A percentile compares a stretch with the other conserved stretches of the same genome.
phyloP scores from a whole-genome alignment of 2,888 invertebrate genomes.

The Cerastoderma edule region DNA sequence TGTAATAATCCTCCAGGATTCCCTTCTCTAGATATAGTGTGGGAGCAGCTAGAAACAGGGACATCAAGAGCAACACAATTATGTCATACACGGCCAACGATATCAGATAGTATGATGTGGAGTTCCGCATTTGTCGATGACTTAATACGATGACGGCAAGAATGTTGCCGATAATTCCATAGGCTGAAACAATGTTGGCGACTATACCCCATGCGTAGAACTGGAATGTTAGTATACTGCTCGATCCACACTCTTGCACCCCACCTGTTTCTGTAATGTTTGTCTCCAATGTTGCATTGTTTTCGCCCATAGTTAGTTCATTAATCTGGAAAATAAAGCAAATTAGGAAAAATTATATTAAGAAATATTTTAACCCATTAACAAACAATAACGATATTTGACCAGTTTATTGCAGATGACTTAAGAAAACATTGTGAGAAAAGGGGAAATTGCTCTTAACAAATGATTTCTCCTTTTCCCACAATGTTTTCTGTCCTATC shows the following conservation, averaged over 20 bases:
- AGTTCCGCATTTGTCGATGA: slow-evolving; percentile 95
- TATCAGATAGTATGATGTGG: slow-evolving; percentile 96
- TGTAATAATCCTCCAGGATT: slow-evolving; percentile 91
- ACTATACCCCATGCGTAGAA: slow-evolving; percentile 93
- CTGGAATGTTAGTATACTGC: slow-evolving; percentile 68
- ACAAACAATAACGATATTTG: neutral
- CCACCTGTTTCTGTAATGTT: slow-evolving; percentile 2
- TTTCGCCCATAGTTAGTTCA: slow-evolving; percentile 27
- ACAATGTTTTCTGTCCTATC: too few species aligned
- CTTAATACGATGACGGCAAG: slow-evolving; percentile 81
- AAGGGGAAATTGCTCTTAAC: too few species aligned
- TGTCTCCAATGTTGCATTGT: slow-evolving; percentile 12
- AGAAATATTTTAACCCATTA: neutral
- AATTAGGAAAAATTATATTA: neutral
- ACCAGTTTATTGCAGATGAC: too few species aligned
- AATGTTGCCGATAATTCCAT: slow-evolving; percentile 84
- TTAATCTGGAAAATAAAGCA: slow-evolving; percentile 14
- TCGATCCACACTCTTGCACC: slow-evolving; percentile 36
- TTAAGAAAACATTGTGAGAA: too few species aligned
- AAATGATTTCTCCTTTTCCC: too few species aligned
- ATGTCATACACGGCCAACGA: slow-evolving; percentile 97
- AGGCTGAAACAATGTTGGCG: slow-evolving; percentile 95
- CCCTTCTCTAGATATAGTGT: slow-evolving; percentile 86
- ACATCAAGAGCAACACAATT: slow-evolving; percentile 89
- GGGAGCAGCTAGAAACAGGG: slow-evolving; percentile 79